phyloP scores from a whole-genome alignment of 2,888 invertebrate species.

The Leptarthrus brevirostris region DNA sequence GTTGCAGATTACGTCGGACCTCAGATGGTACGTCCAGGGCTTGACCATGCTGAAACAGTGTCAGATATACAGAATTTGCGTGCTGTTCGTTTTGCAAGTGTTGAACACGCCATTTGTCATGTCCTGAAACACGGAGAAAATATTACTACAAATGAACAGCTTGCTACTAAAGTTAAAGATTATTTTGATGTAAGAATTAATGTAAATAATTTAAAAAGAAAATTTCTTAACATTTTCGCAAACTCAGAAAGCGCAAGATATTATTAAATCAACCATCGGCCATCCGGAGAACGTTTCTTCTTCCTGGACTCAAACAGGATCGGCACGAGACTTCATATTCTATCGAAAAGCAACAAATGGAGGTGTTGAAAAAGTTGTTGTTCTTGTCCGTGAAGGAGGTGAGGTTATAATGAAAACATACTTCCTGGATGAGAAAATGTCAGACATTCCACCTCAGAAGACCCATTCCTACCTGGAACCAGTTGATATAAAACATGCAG shows the following conservation, averaged over 20 bases:
- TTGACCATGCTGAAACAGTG: not conserved
- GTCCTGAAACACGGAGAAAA: too few relatives aligned
- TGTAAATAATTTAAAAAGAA: not conserved
- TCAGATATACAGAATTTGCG: constrained; percentile 11
- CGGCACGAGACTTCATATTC: constrained; percentile 21
- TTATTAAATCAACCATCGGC: not conserved
- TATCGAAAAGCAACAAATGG: not conserved
- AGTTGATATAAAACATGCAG: too few relatives aligned
- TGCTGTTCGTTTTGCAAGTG: not conserved
- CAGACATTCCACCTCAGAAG: too few relatives aligned
- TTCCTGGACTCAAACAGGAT: too few relatives aligned
- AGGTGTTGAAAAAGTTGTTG: constrained; percentile 10
- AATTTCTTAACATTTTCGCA: not conserved
- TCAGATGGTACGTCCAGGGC: constrained; percentile 2
- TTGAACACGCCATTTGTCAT: constrained; percentile 20
- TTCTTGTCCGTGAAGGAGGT: too few relatives aligned
- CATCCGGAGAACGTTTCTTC: too few relatives aligned
- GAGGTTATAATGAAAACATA: too few relatives aligned
- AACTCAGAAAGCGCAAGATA: constrained; percentile 15
- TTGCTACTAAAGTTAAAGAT: not conserved
- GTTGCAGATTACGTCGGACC: constrained; percentile 18
- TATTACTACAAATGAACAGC: not conserved
- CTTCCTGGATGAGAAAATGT: too few relatives aligned
- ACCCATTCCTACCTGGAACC: too few relatives aligned
- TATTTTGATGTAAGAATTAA: too few relatives aligned